A percentile compares a stretch with the other conserved stretches of the same genome.
Evolutionary conservation across 1,140 invertebrate genomes (phyloP).

Genomic region (Periplaneta americana): DNA sequence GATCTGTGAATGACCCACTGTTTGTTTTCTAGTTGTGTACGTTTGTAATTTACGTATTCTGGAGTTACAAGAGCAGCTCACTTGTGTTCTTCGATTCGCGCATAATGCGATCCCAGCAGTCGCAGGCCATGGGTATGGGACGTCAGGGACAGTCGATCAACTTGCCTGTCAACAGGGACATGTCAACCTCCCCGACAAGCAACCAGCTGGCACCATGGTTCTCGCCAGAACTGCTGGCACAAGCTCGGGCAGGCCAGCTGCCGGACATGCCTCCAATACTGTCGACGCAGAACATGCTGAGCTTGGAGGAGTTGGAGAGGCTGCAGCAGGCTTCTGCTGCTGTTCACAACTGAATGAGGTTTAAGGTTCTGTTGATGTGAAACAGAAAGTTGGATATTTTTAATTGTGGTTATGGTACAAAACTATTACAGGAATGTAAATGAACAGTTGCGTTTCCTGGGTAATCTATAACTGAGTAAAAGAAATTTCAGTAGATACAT

Average conservation of each 20-base stretch:
- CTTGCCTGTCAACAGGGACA: background rate
- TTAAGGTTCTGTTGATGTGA: background rate
- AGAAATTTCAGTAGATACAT: background rate
- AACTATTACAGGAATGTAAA: no score
- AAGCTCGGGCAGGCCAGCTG: conserved; percentile 72
- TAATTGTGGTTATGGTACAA: background rate
- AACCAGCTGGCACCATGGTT: conserved; percentile 85
- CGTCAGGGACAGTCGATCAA: conserved; percentile 26
- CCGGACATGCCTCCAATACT: conserved; percentile 59
- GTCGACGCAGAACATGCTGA: conserved; percentile 47
- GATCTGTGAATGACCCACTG: no score
- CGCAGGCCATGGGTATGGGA: conserved; percentile 34
- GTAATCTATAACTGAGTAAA: background rate
- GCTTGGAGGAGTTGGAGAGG: conserved; percentile 76
- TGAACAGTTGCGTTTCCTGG: background rate
- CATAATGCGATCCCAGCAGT: conserved; percentile 35
- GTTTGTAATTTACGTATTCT: no score
- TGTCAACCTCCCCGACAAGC: conserved; percentile 50
- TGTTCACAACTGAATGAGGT: conserved; percentile 51
- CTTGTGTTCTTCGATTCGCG: no score
- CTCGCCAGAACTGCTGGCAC: conserved; percentile 74
- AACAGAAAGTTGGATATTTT: background rate
- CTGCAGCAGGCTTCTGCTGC: conserved; percentile 66
- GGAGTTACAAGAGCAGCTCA: no score
- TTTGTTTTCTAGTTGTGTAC: no score